phyloP scores from a whole-genome alignment of 1,140 invertebrate species.

The Oreohelix idahoensis region DNA sequence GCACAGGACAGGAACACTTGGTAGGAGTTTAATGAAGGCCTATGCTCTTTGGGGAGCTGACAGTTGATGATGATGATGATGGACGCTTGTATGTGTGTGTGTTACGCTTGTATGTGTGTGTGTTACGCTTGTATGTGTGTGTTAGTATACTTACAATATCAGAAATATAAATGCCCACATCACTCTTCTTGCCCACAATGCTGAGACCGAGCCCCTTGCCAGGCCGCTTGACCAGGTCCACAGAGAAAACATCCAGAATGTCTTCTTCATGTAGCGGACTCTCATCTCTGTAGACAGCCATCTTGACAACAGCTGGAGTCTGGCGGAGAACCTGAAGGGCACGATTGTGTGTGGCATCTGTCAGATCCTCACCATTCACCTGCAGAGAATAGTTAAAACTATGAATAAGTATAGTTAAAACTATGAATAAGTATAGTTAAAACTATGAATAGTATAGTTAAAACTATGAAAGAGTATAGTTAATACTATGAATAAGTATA shows the following conservation, averaged over 20 bases:
- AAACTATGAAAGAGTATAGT: too few relatives aligned
- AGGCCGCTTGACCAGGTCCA: conserved; percentile 92
- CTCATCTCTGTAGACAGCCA: conserved; percentile 89
- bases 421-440: too few relatives aligned
- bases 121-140: not conserved
- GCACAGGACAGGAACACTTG: too few relatives aligned
- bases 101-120: too few relatives aligned
- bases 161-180: conserved; percentile 92
- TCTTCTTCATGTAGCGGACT: conserved; percentile 77
- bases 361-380: conserved; percentile 91
- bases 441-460: too few relatives aligned
- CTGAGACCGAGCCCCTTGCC: conserved; percentile 94
- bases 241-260: conserved; percentile 86
- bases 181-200: conserved; percentile 88
- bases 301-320: conserved; percentile 82
- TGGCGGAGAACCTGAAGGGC: conserved; percentile 74
- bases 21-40: too few relatives aligned
- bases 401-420: not conserved
- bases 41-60: too few relatives aligned
- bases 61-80: too few relatives aligned
- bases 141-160: conserved; percentile 84
- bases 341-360: conserved; percentile 92
- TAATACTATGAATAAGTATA: too few relatives aligned
- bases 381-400: conserved; percentile 75
- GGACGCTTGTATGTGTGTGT: too few relatives aligned